These are phyloP conservation scores for Schizothorax lantsangensis DNA, from an alignment of 2,797 vertebrate species.

Conservation along the genomic window DNA sequence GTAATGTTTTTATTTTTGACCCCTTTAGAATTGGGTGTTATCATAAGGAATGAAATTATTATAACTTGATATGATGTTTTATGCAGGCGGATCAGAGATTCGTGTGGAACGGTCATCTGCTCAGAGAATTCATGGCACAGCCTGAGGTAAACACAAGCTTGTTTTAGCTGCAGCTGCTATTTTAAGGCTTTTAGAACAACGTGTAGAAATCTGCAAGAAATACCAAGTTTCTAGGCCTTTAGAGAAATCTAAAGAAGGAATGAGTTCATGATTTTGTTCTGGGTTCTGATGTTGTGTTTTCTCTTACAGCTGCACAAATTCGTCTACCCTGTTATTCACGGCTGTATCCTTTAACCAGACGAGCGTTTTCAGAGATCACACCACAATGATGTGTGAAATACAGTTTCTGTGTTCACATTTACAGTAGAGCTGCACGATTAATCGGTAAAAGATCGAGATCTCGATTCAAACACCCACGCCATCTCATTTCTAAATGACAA, in stretches of 20 bases:
- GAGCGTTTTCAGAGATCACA: too few species aligned
- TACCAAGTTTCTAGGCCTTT: background rate
- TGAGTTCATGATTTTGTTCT: background rate
- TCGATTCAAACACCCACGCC: too few species aligned
- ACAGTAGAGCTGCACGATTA: background rate
- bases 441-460: too few species aligned
- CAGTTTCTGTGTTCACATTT: background rate
- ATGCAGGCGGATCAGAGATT: conserved; percentile 93
- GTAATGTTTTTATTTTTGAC: background rate
- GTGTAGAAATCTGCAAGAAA: background rate
- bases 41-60: background rate
- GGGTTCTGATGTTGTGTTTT: conserved; percentile 22
- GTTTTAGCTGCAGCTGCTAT: background rate
- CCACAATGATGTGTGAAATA: too few species aligned
- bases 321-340: conserved; percentile 77
- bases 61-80: conserved; percentile 23
- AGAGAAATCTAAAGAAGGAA: background rate
- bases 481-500: too few species aligned
- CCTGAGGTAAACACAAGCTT: conserved; percentile 84
- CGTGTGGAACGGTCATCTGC: conserved; percentile 93
- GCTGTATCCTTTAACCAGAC: conserved; percentile 77
- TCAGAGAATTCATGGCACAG: conserved; percentile 90
- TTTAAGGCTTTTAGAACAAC: background rate
- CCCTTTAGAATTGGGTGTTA: background rate
- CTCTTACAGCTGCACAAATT: conserved; percentile 77